Evolutionary conservation across 2,113 vertebrate genomes (phyloP).

Genomic region (Dicaeum eximium): DNA sequence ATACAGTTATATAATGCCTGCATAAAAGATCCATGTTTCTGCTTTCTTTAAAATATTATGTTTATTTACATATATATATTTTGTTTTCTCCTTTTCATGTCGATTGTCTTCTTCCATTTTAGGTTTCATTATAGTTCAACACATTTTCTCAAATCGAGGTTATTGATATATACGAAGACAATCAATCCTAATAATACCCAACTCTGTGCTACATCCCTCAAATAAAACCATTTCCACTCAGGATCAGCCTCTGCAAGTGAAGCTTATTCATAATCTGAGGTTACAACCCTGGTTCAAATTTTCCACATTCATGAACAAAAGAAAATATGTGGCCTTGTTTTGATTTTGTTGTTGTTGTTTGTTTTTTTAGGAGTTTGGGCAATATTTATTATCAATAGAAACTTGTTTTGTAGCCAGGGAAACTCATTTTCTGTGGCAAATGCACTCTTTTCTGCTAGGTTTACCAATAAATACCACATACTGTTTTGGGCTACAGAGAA

Average conservation of each 20-base stretch:
- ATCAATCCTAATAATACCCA: neutral
- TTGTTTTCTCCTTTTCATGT: neutral
- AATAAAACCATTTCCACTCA: constrained; percentile 1
- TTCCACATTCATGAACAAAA: neutral
- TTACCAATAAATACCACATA: neutral
- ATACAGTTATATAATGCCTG: no score
- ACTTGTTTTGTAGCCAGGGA: neutral
- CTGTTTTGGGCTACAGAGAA: neutral
- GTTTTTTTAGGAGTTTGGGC: neutral
- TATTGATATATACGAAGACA: neutral
- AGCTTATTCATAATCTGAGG: neutral
- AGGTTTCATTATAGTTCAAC: neutral
- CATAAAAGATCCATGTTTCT: neutral
- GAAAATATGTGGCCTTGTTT: neutral
- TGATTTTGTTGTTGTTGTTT: neutral
- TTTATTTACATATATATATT: neutral
- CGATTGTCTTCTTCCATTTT: neutral
- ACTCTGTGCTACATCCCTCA: neutral
- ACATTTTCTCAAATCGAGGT: neutral
- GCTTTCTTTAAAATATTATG: neutral
- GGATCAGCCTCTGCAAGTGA: neutral
- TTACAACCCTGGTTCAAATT: neutral
- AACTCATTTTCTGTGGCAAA: neutral
- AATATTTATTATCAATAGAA: neutral
- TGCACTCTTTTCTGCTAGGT: neutral